Base-by-base conservation (phyloP, 2,113 vertebrate genomes). In the Balaeniceps rex region DNA sequence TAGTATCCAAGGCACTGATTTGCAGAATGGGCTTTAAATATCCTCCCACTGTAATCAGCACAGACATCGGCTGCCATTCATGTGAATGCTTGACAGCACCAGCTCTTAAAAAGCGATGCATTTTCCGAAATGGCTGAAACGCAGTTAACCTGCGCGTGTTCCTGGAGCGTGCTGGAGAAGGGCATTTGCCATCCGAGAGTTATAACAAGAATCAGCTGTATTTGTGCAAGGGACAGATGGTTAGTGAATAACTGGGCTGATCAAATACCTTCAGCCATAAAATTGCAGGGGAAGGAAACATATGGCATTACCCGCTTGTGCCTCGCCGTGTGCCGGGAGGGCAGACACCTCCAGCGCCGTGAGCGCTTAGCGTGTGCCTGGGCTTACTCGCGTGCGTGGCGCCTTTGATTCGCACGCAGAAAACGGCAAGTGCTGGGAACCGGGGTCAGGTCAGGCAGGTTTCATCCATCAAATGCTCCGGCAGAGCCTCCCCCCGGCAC, bases 1-100 rank as follows among this genome's bases (percentile, higher is more conserved):
- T 94, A 78, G 88, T 90, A 97, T 90, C 92, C 88, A 40, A 92
- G 49, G 83, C 75, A 86, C 83, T 26, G 68, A 95, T 96, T 94
- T 92, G 84, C 87, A 77, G 91, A 87, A 84, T 6, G 54, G 88
- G 49, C 88, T 97, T 76, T 91, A 90, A 94, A 79, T 63, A 87
- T n/a, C 80, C 52, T 68, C 61, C 42, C 55, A 3, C 64, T 31
- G 80, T 18, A 82, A 86, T 49, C 88, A 54, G 85, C 18, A 2
- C 72, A 65, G 81, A 21, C 81, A 18, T n/a, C 16, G 83, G 58
- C 75, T 77, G 92, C 90, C 10, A 0, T 66, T 64, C 75, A 28
- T 13, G 82, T 3, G 70, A 65, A 31, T 1, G 54, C 76, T 34
- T 63, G 88, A n/a, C 82, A 89, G 84, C 81, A 36, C n/a, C 23